Evolutionary conservation across 2,797 vertebrate genomes (phyloP).

Genomic region (Schizothorax lantsangensis): DNA sequence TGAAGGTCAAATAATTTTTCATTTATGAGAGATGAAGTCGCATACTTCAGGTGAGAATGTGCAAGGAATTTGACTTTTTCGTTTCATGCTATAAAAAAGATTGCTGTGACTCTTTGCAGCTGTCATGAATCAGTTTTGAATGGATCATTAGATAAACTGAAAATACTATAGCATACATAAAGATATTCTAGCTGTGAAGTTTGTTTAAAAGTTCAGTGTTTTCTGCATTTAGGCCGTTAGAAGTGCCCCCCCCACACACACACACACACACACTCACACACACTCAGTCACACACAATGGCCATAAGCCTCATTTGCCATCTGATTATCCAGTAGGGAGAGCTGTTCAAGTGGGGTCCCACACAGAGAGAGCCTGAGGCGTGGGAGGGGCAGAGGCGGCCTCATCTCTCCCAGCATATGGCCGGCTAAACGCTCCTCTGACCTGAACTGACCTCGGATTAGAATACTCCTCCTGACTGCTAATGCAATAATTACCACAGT

Average conservation of each 20-base stretch:
- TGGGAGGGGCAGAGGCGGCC: constrained; percentile 19
- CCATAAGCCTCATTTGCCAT: constrained; percentile 8
- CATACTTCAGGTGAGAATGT: neutral
- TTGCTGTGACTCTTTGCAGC: neutral
- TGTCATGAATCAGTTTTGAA: neutral
- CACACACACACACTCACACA: neutral
- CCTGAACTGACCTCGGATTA: constrained; percentile 45
- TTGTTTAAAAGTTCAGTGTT: neutral
- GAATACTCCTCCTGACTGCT: constrained; percentile 29
- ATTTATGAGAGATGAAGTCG: neutral
- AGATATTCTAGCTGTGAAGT: too few species aligned
- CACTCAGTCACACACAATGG: neutral
- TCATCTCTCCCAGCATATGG: constrained; percentile 34
- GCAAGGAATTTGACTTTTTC: neutral
- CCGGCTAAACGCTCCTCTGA: constrained; percentile 34
- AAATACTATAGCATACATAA: neutral
- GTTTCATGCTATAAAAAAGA: neutral
- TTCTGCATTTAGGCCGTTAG: neutral
- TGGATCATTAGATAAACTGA: neutral
- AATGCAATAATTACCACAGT: constrained; percentile 8
- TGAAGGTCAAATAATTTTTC: constrained; percentile 3
- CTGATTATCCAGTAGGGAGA: constrained; percentile 45
- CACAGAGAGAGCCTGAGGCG: constrained; percentile 19
- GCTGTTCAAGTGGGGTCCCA: constrained; percentile 1
- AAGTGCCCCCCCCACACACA: too few species aligned